These are phyloP conservation scores for Herpailurus yagouaroundi DNA, from an alignment of 2,113 vertebrate species.

Conservation along the genomic window DNA sequence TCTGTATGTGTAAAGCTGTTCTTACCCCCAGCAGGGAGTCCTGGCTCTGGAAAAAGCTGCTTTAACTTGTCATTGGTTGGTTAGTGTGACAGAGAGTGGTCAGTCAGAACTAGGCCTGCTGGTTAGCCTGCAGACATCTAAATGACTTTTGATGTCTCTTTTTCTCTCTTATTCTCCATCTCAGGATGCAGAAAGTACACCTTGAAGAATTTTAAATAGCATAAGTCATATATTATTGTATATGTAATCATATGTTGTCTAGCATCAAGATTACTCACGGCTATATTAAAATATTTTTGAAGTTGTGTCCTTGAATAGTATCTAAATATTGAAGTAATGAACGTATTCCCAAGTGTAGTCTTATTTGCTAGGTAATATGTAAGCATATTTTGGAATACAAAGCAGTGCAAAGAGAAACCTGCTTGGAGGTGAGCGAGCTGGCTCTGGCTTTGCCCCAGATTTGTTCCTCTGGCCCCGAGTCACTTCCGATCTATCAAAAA, in stretches of 20 bases:
- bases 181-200: background rate
- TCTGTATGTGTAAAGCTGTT: background rate
- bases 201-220: background rate
- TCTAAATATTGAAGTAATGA: background rate
- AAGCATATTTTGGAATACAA: background rate
- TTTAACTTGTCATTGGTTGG: background rate
- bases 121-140: background rate
- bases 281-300: background rate
- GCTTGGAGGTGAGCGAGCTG: background rate
- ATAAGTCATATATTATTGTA: background rate
- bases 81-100: background rate
- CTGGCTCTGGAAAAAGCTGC: background rate
- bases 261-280: background rate
- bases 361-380: background rate
- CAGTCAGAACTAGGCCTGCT: background rate
- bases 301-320: background rate
- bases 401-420: background rate
- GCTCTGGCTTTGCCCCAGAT: background rate
- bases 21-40: background rate
- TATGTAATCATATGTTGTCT: background rate
- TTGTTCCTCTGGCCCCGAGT: background rate
- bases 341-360: background rate
- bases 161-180: background rate
- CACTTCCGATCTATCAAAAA: background rate
- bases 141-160: background rate